Evolutionary conservation across 2,113 vertebrate genomes (phyloP).

Genomic region (Bufo gargarizans): DNA sequence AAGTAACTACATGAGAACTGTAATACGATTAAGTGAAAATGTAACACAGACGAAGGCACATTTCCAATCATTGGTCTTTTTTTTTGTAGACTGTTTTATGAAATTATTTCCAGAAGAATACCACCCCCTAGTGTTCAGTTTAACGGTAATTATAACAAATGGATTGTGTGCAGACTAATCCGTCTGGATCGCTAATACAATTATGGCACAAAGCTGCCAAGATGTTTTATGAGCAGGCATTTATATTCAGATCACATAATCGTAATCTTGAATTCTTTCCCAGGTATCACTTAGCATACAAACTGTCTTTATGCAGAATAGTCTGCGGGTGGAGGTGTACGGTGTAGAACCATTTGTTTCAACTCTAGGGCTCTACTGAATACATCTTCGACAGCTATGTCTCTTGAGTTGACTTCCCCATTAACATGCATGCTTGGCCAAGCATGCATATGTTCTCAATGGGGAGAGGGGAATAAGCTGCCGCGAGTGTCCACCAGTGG

Average conservation of each 20-base stretch:
- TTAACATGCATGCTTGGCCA: too few relatives aligned
- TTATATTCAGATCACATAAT: background rate
- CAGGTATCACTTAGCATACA: background rate
- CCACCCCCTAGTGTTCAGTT: slow-evolving; percentile 20
- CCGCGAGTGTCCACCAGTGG: too few relatives aligned
- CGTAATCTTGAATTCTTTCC: slow-evolving; percentile 6
- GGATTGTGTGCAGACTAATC: background rate
- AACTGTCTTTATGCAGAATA: background rate
- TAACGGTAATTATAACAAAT: background rate
- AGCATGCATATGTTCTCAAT: too few relatives aligned
- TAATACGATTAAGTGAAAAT: background rate
- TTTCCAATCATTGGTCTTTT: background rate
- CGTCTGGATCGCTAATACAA: slow-evolving; percentile 3
- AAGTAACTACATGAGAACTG: background rate
- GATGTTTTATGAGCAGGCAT: background rate
- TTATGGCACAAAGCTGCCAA: slow-evolving; percentile 10
- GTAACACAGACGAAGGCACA: background rate
- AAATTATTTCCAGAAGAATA: slow-evolving; percentile 9
- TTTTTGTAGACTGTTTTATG: background rate
- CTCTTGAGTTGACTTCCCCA: too few relatives aligned
- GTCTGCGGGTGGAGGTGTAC: background rate
- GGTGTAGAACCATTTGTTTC: background rate
- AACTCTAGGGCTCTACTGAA: too few relatives aligned
- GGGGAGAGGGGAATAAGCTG: too few relatives aligned
- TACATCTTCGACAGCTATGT: too few relatives aligned